Percentiles rank a stretch among this genome's conserved stretches.
Conservation (phyloP, 37 sponge, comb jelly and placozoan genomes). For the Beroe forskalii region DNA sequence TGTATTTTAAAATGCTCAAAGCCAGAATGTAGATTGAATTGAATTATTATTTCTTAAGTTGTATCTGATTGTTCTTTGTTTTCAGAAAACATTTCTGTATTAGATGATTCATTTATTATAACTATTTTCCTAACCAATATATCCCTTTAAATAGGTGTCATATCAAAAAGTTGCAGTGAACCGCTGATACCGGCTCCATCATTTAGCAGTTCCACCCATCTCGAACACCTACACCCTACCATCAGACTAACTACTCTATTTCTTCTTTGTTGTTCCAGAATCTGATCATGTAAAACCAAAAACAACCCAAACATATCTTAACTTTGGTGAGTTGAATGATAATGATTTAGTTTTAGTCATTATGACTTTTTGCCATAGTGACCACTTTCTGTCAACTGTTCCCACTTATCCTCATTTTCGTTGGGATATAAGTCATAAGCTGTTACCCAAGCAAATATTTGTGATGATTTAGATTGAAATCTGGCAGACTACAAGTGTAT, state of each 20-base stretch:
- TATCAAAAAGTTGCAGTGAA: background rate
- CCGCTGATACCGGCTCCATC: constrained; percentile 13
- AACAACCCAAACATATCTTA: background rate
- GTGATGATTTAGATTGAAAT: too few relatives aligned
- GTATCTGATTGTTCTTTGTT: too few relatives aligned
- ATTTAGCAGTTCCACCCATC: constrained; percentile 49
- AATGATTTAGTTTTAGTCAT: background rate
- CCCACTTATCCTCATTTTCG: too few relatives aligned
- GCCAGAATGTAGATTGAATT: too few relatives aligned
- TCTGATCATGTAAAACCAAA: constrained; percentile 35
- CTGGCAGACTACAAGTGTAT: too few relatives aligned
- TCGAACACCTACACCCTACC: background rate
- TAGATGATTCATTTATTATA: background rate
- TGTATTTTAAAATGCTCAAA: too few relatives aligned
- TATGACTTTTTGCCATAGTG: background rate
- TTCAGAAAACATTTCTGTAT: too few relatives aligned
- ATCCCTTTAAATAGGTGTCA: background rate
- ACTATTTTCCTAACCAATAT: too few relatives aligned
- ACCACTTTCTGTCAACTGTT: too few relatives aligned
- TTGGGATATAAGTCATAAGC: too few relatives aligned
- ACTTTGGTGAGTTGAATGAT: constrained; percentile 11
- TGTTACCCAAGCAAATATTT: too few relatives aligned
- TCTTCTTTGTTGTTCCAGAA: background rate
- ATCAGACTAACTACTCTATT: background rate
- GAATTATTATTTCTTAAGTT: too few relatives aligned